Base-by-base conservation (phyloP, 2,113 vertebrate species). In the Lepidothrix coronata region DNA sequence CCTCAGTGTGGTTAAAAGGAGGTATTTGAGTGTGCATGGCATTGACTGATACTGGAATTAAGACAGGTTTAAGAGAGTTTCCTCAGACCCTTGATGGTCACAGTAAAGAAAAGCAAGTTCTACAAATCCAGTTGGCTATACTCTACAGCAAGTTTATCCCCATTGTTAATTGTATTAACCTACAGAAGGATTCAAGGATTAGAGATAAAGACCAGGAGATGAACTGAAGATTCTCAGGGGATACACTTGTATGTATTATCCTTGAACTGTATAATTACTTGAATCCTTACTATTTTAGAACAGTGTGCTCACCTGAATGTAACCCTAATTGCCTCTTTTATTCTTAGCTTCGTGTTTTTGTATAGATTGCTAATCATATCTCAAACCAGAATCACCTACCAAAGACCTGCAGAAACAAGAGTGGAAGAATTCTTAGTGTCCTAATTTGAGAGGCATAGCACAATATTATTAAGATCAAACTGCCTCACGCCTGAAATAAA, bases 161-260 rank as follows among this genome's bases (percentile, higher is more conserved):
- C 87, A 17, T 35, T 83, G 66, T 89, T 96, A 94, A 94, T 91
- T 96, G 82, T 54, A 91, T 95, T 97, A 94, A 59, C 44, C 37
- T 92, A 92, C 67, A 91, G 93, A 94, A 95, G 23, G 30, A 93
- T 80, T 94, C 59, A 75, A 78, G 66, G 73, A 94, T 96, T 93
- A 94, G 85, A 93, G 96, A 89, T 89, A 94, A 93, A 46, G 87
- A 91, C 91, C 82, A 87, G 75, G 55, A 87, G 66, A 89, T 85
- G 90, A 96, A 96, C 17, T 80, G 79, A 91, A 93, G 44, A 48
- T 93, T 95, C 92, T 94, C 95, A 62, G 65, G 93, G 85, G 95
- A 94, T 35, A 51, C 51, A 39, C 59, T 89, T 59, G 9, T 66
- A 78, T 14, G 4, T 67, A 75, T 88, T 97, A 90, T 87, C 66